Evolutionary conservation across 2,888 invertebrate genomes (phyloP).

Genomic region (Lepidonotus clava): DNA sequence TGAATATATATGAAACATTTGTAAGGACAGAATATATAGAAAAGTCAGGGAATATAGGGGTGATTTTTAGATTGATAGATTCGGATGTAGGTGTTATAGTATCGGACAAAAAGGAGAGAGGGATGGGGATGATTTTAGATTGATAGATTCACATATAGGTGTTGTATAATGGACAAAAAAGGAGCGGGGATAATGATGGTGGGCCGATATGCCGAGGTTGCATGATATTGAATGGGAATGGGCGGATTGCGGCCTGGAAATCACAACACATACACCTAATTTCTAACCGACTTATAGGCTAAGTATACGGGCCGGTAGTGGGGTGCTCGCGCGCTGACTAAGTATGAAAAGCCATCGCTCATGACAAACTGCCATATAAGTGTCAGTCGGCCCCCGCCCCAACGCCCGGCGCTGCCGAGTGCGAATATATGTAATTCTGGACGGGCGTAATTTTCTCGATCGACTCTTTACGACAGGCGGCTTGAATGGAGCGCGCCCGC

Average conservation of each 20-base stretch:
- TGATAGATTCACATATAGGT: too few species aligned
- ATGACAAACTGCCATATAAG: conserved; percentile 42
- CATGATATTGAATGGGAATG: too few species aligned
- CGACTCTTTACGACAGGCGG: not conserved
- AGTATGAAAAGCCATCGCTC: conserved; percentile 20
- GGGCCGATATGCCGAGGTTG: too few species aligned
- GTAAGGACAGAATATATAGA: too few species aligned
- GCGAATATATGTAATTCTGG: conserved; percentile 41
- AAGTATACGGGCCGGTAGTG: not conserved
- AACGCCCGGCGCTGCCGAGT: not conserved
- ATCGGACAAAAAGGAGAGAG: too few species aligned
- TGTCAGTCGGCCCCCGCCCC: not conserved
- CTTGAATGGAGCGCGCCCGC: not conserved
- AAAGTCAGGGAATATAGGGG: too few species aligned
- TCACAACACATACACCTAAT: conserved; percentile 4
- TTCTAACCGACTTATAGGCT: conserved; percentile 9
- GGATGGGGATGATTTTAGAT: too few species aligned
- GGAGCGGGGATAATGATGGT: too few species aligned
- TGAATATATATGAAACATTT: too few species aligned
- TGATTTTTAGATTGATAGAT: too few species aligned
- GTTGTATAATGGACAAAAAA: too few species aligned
- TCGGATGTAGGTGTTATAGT: too few species aligned
- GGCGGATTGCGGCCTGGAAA: not conserved
- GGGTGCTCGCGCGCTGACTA: not conserved
- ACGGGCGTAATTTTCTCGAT: not conserved